A percentile compares a stretch with the other conserved stretches of the same genome.
These are phyloP conservation scores for Platygyra sinensis DNA, from an alignment of 64 coral and sea anemone genomes.

Conservation along the genomic window DNA sequence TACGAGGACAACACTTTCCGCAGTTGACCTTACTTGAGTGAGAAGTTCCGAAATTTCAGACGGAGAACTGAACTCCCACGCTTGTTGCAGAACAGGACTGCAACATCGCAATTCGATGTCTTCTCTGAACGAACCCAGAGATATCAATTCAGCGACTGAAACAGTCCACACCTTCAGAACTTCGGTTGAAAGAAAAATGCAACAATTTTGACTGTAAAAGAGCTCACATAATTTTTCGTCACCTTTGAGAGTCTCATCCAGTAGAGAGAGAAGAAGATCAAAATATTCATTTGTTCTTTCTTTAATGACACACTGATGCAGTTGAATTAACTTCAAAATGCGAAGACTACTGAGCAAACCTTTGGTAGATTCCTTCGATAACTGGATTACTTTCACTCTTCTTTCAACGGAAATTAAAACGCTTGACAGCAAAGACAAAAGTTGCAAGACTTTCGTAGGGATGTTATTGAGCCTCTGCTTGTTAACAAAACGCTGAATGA, in stretches of 20 bases:
- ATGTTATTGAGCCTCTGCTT: background rate
- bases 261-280: background rate
- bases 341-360: background rate
- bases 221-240: background rate
- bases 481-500: background rate
- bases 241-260: background rate
- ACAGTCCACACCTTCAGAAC: background rate
- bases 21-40: background rate
- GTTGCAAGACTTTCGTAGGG: fast-evolving
- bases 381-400: background rate
- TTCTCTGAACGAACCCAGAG: background rate
- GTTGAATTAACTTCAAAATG: background rate
- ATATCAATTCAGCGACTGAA: background rate
- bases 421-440: background rate
- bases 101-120: background rate
- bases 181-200: background rate
- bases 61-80: background rate
- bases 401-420: background rate
- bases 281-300: background rate
- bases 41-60: background rate
- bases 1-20: background rate
- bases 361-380: background rate
- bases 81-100: background rate
- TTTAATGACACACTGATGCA: too few species aligned
- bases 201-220: background rate